phyloP scores from a whole-genome alignment of 2,888 invertebrate genomes.

The Hirtodrosophila confusa region DNA sequence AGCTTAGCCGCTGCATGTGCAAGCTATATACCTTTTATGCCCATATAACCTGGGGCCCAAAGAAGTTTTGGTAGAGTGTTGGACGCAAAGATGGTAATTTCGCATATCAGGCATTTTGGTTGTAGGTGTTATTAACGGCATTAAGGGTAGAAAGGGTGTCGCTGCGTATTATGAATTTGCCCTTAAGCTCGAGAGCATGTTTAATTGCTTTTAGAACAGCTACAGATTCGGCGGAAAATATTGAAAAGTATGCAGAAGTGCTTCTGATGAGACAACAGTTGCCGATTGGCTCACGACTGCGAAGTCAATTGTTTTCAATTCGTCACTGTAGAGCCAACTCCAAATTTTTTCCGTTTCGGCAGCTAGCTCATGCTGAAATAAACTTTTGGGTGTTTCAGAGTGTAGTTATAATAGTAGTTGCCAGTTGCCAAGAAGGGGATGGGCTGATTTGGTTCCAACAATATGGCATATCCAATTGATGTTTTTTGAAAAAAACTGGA shows the following conservation, averaged over 20 bases:
- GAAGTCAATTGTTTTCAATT: slow-evolving; percentile 5
- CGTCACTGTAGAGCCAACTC: slow-evolving; percentile 7
- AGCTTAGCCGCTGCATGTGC: slow-evolving; percentile 1
- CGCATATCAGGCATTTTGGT: slow-evolving; percentile 8
- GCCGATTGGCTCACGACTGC: too few relatives aligned
- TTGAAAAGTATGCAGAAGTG: slow-evolving; percentile 2
- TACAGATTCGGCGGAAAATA: slow-evolving; percentile 5
- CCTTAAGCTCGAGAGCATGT: slow-evolving; percentile 2
- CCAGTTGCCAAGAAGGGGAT: slow-evolving; percentile 12
- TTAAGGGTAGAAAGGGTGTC: slow-evolving; percentile 18
- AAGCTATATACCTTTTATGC: too few relatives aligned
- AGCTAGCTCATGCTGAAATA: slow-evolving; percentile 12
- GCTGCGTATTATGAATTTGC: slow-evolving; percentile 11
- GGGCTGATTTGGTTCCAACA: slow-evolving; percentile 13
- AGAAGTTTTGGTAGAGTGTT: slow-evolving; percentile 4
- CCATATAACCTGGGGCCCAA: slow-evolving; percentile 12
- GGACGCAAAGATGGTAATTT: slow-evolving; percentile 11
- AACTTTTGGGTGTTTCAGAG: slow-evolving; percentile 2
- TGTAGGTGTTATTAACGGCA: slow-evolving; percentile 14
- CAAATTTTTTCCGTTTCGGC: slow-evolving; percentile 5
- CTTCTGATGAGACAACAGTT: too few relatives aligned
- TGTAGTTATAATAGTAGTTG: too few relatives aligned
- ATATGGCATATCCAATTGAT: too few relatives aligned
- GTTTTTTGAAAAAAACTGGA: too few relatives aligned
- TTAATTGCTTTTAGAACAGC: slow-evolving; percentile 1